Conservation (phyloP, 2,797 vertebrate genomes). For the Oreonectes daqikongensis region DNA sequence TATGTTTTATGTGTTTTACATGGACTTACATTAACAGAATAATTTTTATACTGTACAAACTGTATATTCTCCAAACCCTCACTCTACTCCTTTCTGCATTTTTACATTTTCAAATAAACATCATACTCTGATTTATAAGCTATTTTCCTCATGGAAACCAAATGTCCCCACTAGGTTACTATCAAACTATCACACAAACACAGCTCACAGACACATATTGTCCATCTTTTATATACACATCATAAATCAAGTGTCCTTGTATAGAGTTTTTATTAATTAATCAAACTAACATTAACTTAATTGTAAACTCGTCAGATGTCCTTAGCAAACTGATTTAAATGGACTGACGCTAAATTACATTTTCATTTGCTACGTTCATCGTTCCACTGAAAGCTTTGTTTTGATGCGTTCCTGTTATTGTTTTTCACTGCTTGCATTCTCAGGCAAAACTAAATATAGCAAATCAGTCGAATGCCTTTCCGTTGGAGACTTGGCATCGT, state of each 20-base stretch:
- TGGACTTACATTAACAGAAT: too few relatives aligned
- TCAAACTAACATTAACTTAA: constrained; percentile 14
- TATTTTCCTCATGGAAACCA: too few relatives aligned
- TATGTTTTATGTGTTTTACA: too few relatives aligned
- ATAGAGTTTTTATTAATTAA: background rate
- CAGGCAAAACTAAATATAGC: background rate
- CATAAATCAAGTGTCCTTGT: background rate
- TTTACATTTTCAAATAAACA: too few relatives aligned
- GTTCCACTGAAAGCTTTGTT: background rate
- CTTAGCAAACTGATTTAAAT: constrained; percentile 11
- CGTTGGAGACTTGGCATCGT: background rate
- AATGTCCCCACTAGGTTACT: too few relatives aligned
- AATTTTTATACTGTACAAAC: too few relatives aligned
- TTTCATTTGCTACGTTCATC: background rate
- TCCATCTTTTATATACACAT: background rate
- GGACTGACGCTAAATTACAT: constrained; percentile 9
- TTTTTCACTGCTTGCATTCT: constrained; percentile 8
- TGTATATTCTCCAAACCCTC: too few relatives aligned
- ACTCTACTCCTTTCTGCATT: too few relatives aligned
- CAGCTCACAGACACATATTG: too few relatives aligned
- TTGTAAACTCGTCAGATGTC: constrained; percentile 23
- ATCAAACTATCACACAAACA: too few relatives aligned
- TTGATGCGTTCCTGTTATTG: background rate
- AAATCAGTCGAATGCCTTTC: background rate
- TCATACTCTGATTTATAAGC: too few relatives aligned